Base-by-base conservation (phyloP, 2,888 invertebrate species). In the Microdon myrmicae region DNA sequence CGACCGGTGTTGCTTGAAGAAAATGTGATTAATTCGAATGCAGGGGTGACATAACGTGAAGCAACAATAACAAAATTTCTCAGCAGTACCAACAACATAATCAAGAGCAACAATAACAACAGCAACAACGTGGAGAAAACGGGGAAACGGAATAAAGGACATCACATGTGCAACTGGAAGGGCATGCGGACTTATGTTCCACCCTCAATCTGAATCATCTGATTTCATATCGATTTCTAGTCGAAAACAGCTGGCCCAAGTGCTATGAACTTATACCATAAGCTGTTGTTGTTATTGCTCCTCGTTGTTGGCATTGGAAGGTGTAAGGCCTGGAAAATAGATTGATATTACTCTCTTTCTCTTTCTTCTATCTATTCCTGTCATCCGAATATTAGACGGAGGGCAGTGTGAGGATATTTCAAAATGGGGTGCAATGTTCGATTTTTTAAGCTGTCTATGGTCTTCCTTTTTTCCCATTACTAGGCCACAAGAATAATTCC, bases 351-450 rank as follows among this genome's bases (percentile, higher is more conserved):
- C 35, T 37, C 23, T 28, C 17, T 31, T n/a, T 9, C 20, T 20
- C 3, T 38, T 12, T 8, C 5, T 13, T 20, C 14, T 17, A 6
- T 13, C 12, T 14, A 31, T 22, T 22, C 13, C 4, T 32, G 10
- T 35, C n/a, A n/a, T n/a, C n/a, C n/a, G n/a, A n/a, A n/a, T n/a
- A n/a, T n/a, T n/a, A n/a, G 23, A 13, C n/a, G 10, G 28, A 22
- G 14, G 8, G 2, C 13, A 8, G 19, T 8, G 31, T 25, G 9
- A n/a, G n/a, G n/a, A 8, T 23, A 4, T 37, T 34, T 29, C 29
- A 17, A 26, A 67, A 68, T 68, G 69, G 70, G 64, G 58, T 70
- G 64, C 49, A 66, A 48, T 67, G 29, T 68, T 68, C 69, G 69
- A 69, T 70, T 69, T 69, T 69, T 68, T 51, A 39, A 56, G 4